Percentiles rank a stretch among this genome's conserved stretches.
Conservation (phyloP, 2,888 invertebrate genomes). For the Drosophila mayaguana region DNA sequence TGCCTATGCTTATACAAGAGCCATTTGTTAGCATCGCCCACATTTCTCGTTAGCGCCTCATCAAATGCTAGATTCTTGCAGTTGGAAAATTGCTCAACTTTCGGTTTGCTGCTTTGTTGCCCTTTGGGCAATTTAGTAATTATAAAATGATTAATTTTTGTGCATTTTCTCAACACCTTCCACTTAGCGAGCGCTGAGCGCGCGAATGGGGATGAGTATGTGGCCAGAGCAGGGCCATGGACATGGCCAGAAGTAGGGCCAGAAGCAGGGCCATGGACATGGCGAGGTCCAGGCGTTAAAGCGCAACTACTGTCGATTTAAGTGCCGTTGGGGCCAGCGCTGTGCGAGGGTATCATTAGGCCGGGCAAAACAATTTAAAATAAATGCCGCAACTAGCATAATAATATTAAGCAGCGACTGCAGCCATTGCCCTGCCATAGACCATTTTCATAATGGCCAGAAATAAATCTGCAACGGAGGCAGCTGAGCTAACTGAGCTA, state of each 20-base stretch:
- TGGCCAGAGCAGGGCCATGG: no score
- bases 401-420: conserved; percentile 68
- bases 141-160: conserved; percentile 82
- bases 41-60: conserved; percentile 20
- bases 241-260: neutral
- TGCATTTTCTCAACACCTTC: conserved; percentile 79
- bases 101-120: conserved; percentile 1
- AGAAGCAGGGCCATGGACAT: conserved; percentile 4
- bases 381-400: conserved; percentile 78
- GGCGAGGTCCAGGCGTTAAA: conserved; percentile 58
- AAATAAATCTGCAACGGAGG: conserved; percentile 70
- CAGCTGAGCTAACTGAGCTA: conserved; percentile 6
- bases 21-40: conserved; percentile 10
- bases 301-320: conserved; percentile 77
- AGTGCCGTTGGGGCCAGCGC: conserved; percentile 66
- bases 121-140: conserved; percentile 79
- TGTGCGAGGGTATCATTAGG: conserved; percentile 76
- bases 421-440: conserved; percentile 44
- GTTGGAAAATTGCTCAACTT: conserved; percentile 19
- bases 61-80: conserved; percentile 14
- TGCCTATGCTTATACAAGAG: neutral
- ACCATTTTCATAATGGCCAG: conserved; percentile 78
- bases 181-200: conserved; percentile 54
- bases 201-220: neutral
- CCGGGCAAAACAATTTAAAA: conserved; percentile 78